Conservation (phyloP, 2,113 vertebrate species). For the Spheniscus mendiculus region DNA sequence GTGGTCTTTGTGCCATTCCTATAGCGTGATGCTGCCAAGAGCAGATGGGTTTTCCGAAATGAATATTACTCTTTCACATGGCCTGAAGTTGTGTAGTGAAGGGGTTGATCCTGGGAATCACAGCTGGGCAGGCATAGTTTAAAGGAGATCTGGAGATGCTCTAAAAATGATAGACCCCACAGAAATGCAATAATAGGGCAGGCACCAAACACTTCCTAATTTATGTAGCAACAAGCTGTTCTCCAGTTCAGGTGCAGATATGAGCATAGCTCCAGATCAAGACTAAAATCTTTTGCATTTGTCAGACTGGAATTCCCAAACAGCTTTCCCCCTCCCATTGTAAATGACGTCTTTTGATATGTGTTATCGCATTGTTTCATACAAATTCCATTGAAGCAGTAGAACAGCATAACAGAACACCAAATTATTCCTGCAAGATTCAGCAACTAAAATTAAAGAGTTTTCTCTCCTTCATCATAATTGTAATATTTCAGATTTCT, state of each 20-base stretch:
- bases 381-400: neutral
- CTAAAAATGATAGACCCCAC: neutral
- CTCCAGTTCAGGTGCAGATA: neutral
- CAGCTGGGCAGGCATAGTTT: neutral
- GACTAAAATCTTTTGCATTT: neutral
- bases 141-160: neutral
- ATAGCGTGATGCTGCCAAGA: accelerated
- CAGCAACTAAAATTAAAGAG: neutral
- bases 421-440: neutral
- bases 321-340: neutral
- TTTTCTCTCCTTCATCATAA: neutral
- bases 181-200: neutral
- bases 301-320: neutral
- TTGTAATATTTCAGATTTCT: conserved; percentile 32
- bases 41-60: neutral
- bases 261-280: neutral
- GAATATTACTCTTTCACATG: neutral
- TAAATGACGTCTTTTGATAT: neutral
- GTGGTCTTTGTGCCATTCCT: neutral
- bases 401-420: neutral
- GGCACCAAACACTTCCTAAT: neutral
- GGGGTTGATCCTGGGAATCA: neutral
- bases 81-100: neutral
- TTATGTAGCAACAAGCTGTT: neutral
- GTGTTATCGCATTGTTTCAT: neutral